These are phyloP conservation scores for Megaceryle maxima DNA, from an alignment of 2,113 vertebrate genomes.

Conservation along the genomic window DNA sequence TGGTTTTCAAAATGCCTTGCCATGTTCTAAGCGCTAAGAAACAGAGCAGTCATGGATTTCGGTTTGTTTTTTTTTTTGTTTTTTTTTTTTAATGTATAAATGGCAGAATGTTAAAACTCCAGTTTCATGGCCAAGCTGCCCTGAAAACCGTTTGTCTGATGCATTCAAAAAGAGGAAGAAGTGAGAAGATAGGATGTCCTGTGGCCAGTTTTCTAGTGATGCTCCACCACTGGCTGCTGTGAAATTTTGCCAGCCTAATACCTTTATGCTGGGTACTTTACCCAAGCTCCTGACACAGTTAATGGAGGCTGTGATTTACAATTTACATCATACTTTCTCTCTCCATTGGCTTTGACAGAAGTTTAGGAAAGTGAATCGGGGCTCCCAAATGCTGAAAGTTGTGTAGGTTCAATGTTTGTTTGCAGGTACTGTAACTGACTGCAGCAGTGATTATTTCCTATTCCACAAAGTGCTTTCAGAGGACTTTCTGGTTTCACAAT, in stretches of 20 bases:
- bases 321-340: background rate
- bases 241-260: background rate
- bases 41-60: rapidly evolving
- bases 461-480: background rate
- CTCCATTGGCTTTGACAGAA: background rate
- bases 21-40: background rate
- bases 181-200: background rate
- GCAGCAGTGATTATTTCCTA: background rate
- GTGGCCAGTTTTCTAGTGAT: background rate
- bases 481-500: background rate
- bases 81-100: background rate
- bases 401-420: background rate
- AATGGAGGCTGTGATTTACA: background rate
- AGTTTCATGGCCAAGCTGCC: rapidly evolving
- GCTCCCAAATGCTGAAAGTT: rapidly evolving
- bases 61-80: background rate
- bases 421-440: background rate
- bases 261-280: background rate
- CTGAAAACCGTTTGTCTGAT: background rate
- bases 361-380: background rate
- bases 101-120: background rate
- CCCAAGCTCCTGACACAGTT: no score
- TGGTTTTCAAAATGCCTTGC: background rate
- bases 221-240: rapidly evolving
- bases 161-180: background rate